A percentile compares a stretch with the other conserved stretches of the same genome.
Conservation (phyloP, 2,113 vertebrate genomes). For the Gymnarchus niloticus region DNA sequence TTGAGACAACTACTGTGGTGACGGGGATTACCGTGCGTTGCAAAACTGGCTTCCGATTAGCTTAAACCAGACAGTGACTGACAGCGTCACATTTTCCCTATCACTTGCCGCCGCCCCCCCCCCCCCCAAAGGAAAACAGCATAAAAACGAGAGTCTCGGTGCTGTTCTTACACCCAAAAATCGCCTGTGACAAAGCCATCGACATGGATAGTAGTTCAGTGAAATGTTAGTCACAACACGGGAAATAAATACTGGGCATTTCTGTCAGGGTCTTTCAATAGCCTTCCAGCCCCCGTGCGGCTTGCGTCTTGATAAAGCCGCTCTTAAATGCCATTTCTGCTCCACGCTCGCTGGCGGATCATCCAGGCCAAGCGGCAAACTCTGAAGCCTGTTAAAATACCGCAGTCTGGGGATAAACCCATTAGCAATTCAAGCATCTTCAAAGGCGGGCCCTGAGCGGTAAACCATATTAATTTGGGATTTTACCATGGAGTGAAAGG, state of each 20-base stretch:
- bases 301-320: constrained; percentile 12
- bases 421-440: constrained; percentile 50
- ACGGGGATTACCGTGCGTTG: background rate
- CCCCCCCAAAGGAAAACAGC: background rate
- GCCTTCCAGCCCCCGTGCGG: background rate
- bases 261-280: background rate
- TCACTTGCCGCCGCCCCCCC: background rate
- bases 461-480: constrained; percentile 44
- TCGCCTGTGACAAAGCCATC: background rate
- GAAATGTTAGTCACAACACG: background rate
- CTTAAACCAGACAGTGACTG: background rate
- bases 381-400: constrained; percentile 32
- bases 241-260: background rate
- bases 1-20: background rate
- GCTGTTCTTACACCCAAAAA: background rate
- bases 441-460: constrained; percentile 44
- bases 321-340: background rate
- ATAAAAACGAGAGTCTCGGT: background rate
- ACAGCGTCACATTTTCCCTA: background rate
- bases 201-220: background rate
- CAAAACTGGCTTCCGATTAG: background rate
- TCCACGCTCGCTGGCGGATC: background rate
- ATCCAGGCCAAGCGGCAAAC: background rate
- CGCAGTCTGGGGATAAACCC: constrained; percentile 41
- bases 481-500: constrained; percentile 31